Conservation (phyloP, 2,113 vertebrate species). For the Mobula birostris region DNA sequence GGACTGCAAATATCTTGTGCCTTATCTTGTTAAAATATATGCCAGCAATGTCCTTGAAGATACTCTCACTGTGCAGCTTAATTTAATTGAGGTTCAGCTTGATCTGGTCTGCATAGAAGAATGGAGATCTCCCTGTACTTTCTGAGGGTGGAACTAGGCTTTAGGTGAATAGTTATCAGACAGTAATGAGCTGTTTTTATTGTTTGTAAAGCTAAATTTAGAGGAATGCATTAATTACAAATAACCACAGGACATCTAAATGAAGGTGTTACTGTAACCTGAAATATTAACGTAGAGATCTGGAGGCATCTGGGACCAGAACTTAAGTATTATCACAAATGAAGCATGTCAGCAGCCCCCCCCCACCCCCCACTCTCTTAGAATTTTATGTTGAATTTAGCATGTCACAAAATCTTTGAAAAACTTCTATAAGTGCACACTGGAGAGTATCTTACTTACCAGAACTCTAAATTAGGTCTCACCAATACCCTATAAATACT, state of each 20-base stretch:
- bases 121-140: not conserved
- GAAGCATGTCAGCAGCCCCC: too few species aligned
- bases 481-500: too few species aligned
- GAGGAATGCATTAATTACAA: not conserved
- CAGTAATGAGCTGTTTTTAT: not conserved
- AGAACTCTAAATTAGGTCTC: too few species aligned
- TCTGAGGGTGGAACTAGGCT: not conserved
- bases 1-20: not conserved
- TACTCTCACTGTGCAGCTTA: not conserved
- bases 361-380: too few species aligned
- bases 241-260: not conserved
- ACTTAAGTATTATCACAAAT: too few species aligned
- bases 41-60: not conserved
- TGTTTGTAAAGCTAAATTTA: not conserved
- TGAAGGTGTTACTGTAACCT: not conserved
- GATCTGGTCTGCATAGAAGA: not conserved
- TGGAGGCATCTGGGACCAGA: not conserved
- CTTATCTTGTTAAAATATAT: not conserved
- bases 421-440: too few species aligned
- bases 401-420: too few species aligned
- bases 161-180: not conserved
- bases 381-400: too few species aligned
- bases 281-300: not conserved
- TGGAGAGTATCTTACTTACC: too few species aligned
- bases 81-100: not conserved